phyloP scores from a whole-genome alignment of 2,888 invertebrate genomes.

The Phrixothrix hirtus region DNA sequence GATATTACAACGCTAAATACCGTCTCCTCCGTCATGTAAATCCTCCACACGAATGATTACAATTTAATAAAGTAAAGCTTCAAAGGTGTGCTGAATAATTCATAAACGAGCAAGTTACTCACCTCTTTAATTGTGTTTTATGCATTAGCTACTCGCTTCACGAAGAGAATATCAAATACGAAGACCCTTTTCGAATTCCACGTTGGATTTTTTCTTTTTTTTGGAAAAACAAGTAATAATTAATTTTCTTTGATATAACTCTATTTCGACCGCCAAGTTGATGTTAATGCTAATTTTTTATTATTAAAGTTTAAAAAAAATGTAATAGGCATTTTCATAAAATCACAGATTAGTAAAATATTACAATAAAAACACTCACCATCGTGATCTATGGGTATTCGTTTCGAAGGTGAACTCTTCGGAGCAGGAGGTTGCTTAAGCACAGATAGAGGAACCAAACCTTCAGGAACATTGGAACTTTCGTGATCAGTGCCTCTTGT shows the following conservation, averaged over 20 bases:
- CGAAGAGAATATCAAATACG: conserved; percentile 6
- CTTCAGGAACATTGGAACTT: conserved; percentile 64
- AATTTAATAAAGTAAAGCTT: conserved; percentile 4
- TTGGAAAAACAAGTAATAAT: no score
- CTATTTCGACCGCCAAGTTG: no score
- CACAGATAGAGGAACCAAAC: conserved; percentile 78
- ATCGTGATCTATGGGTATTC: conserved; percentile 51
- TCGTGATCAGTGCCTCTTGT: conserved; percentile 56
- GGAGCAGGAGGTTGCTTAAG: conserved; percentile 75
- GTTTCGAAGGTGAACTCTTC: conserved; percentile 61
- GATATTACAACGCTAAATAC: no score
- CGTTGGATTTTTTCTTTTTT: no score
- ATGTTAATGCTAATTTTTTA: no score
- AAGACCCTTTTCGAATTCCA: no score
- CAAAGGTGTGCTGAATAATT: conserved; percentile 15
- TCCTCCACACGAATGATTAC: conserved; percentile 5
- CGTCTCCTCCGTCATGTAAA: no score
- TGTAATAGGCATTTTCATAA: no score
- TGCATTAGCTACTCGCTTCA: conserved; percentile 13
- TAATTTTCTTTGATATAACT: no score
- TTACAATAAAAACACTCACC: no score
- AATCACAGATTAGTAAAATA: no score
- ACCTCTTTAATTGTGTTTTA: conserved; percentile 12
- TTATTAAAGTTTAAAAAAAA: no score
- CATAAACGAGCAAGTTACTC: conserved; percentile 7